These are phyloP conservation scores for Neodontobutis hainanensis DNA, from an alignment of 2,113 vertebrate species.

Conservation along the genomic window DNA sequence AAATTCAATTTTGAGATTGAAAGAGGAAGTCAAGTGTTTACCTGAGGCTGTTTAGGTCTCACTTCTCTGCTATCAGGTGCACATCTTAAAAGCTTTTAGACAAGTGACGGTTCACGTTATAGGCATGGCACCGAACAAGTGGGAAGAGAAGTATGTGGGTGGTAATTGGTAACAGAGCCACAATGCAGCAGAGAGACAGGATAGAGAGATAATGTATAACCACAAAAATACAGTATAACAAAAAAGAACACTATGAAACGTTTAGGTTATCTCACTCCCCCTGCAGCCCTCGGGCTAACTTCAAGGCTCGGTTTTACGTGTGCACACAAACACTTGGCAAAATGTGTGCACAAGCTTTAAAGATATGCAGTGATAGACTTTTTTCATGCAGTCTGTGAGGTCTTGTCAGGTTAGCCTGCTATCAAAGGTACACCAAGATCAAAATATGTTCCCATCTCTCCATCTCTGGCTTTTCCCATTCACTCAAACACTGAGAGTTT, in stretches of 20 bases:
- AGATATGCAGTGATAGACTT: slow-evolving; percentile 24
- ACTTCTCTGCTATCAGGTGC: slow-evolving; percentile 33
- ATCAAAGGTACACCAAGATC: slow-evolving; percentile 49
- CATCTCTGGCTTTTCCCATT: slow-evolving; percentile 30
- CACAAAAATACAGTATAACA: slow-evolving; percentile 17
- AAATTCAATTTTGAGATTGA: slow-evolving; percentile 52
- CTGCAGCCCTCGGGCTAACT: neutral
- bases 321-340: slow-evolving; percentile 18
- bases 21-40: slow-evolving; percentile 40
- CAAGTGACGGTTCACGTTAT: slow-evolving; percentile 41
- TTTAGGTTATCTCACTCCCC: slow-evolving; percentile 10
- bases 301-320: slow-evolving; percentile 8
- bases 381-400: slow-evolving; percentile 38
- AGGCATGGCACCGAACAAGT: slow-evolving; percentile 37
- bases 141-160: slow-evolving; percentile 33
- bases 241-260: slow-evolving; percentile 36
- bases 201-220: slow-evolving; percentile 10
- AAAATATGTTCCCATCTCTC: slow-evolving; percentile 49
- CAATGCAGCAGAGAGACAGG: slow-evolving; percentile 11
- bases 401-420: slow-evolving; percentile 41
- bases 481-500: slow-evolving; percentile 33
- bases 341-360: neutral
- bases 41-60: slow-evolving; percentile 34
- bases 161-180: slow-evolving; percentile 41
- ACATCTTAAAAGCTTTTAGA: slow-evolving; percentile 49